These are phyloP conservation scores for Cepaea hortensis DNA, from an alignment of 2,888 invertebrate genomes.

Conservation along the genomic window DNA sequence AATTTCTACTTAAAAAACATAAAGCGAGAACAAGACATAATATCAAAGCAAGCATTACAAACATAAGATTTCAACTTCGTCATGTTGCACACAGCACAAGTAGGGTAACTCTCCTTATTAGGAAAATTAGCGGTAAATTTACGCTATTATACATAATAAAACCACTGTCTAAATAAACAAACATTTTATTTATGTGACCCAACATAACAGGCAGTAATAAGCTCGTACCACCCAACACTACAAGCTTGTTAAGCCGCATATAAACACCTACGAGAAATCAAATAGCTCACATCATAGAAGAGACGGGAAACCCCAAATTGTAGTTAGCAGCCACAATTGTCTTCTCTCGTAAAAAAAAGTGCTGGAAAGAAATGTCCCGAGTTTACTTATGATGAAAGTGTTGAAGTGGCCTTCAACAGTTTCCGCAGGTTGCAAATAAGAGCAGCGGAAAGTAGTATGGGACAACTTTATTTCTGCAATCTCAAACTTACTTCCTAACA, in stretches of 20 bases:
- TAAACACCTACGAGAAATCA: neutral
- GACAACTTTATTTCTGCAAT: too few species aligned
- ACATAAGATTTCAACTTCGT: neutral
- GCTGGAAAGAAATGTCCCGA: too few species aligned
- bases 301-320: neutral
- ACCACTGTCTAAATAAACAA: neutral
- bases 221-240: neutral
- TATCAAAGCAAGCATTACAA: conserved; percentile 23
- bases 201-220: neutral
- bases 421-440: too few species aligned
- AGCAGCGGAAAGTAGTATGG: too few species aligned
- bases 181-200: neutral
- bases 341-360: neutral
- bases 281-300: neutral
- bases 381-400: too few species aligned
- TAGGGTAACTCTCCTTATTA: neutral
- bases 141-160: neutral
- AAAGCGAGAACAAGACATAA: conserved; percentile 80
- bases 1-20: conserved; percentile 77
- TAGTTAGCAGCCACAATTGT: conserved; percentile 23
- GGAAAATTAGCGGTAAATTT: neutral
- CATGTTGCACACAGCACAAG: neutral
- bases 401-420: too few species aligned
- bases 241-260: neutral
- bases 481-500: too few species aligned